These are phyloP conservation scores for Pelochelys cantorii DNA, from an alignment of 2,797 vertebrate genomes.

Conservation along the genomic window DNA sequence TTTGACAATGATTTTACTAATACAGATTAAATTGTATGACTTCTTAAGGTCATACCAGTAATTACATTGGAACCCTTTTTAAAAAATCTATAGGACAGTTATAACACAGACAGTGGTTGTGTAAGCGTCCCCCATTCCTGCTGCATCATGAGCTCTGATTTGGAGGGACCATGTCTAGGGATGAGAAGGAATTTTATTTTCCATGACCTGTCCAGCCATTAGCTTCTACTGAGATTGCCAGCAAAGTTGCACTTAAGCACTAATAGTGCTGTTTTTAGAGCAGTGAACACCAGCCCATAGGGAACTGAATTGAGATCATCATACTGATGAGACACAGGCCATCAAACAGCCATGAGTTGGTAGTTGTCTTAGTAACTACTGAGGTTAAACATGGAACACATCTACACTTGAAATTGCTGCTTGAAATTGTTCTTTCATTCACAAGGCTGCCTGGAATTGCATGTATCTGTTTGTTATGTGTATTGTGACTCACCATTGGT, in stretches of 20 bases:
- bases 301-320: background rate
- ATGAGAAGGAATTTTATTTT: background rate
- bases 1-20: background rate
- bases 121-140: background rate
- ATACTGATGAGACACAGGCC: background rate
- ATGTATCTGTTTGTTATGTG: background rate
- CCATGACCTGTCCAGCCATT: background rate
- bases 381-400: background rate
- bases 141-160: background rate
- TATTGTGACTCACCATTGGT: background rate
- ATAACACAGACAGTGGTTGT: background rate
- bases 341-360: background rate
- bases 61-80: background rate
- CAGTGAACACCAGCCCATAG: background rate
- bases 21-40: background rate
- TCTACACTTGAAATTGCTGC: background rate
- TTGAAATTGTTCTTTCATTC: background rate
- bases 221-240: background rate
- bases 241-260: background rate
- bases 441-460: background rate
- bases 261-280: background rate
- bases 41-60: background rate
- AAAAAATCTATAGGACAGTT: background rate
- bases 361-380: background rate
- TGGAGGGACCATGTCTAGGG: background rate